Evolutionary conservation across 2,797 vertebrate species (phyloP), one percentile per base, ranked within the genome.

Genomic region (Enteromius fasciolatus): DNA sequence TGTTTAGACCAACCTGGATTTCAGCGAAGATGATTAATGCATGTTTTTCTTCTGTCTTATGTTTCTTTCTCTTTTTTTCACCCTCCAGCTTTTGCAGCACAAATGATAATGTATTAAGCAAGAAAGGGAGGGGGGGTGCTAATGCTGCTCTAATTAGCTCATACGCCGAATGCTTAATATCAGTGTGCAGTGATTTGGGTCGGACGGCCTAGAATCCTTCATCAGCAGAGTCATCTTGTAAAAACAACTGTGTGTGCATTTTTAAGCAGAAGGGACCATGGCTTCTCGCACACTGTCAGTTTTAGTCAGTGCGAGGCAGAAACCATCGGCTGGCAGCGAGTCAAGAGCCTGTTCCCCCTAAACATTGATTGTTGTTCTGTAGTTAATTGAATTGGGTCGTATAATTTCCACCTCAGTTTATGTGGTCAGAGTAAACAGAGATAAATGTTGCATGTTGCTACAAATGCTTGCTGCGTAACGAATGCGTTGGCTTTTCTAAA

Each of bases 141-240:
- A 89, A 93, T 89, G 84, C 64, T 75, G 73, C 87, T 86, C 87
- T 91, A 91, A 91, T 93, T 90, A 92, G 87, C 85, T 87, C 79
- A 75, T 76, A 68, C 73, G 69, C 84, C 84, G 80, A 88, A 91
- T 89, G 84, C 74, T 89, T 90, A 82, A 90, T 86, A 87, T 83
- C 85, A 82, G 59, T 61, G 69, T 85, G 81, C 83, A 86, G 84
- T 67, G 80, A 82, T 88, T 83, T 89, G 78, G 63, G 87, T 84
- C 76, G 15, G 28, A 87, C 33, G 83, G 28, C 33, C 70, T 59
- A 81, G 81, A 91, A 86, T 83, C 80, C 85, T 89, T 85, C 68
- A 91, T 89, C 87, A 90, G 86, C 84, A 78, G 15, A 81, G 74
- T 81, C 48, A 44, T 70, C 72, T 59, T 82, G 84, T 78, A 81